Evolutionary conservation across 2,113 vertebrate genomes (phyloP), one percentile per base, ranked within the genome.

Genomic region (Pampusana beccarii): DNA sequence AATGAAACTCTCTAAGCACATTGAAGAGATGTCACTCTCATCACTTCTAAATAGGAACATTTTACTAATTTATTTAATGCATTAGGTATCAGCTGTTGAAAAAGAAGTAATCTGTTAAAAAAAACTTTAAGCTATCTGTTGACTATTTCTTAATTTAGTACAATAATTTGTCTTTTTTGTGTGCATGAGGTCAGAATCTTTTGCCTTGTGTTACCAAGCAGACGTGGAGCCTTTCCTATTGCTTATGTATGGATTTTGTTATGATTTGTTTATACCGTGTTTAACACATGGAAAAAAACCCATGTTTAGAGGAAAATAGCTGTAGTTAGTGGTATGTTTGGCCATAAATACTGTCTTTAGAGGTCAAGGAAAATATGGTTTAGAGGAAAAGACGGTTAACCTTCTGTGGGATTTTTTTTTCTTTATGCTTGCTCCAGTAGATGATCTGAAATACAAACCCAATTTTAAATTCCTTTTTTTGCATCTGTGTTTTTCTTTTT

Each of bases 301-400:
- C 89, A 57, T 96, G 73, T 79, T 96, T 93, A 86, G 88, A 91
- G 80, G 44, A 61, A 85, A 73, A 2, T 28, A 79, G 54, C 78
- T 89, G 57, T 87, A 92, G 40, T 93, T 96, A 89, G 93, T 92
- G 93, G 91, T 94, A 65, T 87, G 77, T 93, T 93, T 95, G 93
- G 69, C 70, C 61, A n/a, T 78, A 78, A 94, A 81, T 64, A 33
- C 92, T 80, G 50, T 86, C 48, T 74, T 90, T 91, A 93, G 86
- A 46, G 44, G 44, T 46, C 44, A 46, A 50, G 48, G 95, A 88
- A 86, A 80, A 78, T 56, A 48, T 92, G 92, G 85, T 95, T 95
- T 46, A 46, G 48, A 50, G 48, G 95, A 88, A 86, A 80, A 78
- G 60, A 48, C 91, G 92, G 85, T 95, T 95, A 95, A 90, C 89